Evolutionary conservation across 2,888 invertebrate species (phyloP).

Genomic region (Limnephilus lunatus): DNA sequence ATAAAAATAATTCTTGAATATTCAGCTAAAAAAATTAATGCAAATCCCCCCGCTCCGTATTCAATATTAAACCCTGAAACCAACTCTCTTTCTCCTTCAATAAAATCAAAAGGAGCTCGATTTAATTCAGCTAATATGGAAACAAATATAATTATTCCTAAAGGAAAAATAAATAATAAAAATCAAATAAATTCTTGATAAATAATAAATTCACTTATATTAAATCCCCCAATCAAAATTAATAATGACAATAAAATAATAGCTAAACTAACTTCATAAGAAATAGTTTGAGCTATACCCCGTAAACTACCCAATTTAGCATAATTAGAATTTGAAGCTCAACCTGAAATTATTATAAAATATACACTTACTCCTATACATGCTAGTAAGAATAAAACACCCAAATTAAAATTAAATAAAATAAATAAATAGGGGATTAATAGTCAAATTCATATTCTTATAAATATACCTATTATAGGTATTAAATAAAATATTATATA

Average conservation of each 20-base stretch:
- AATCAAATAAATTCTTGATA: constrained; percentile 78
- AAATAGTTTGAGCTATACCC: too few relatives aligned
- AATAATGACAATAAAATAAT: constrained; percentile 81
- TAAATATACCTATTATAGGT: too few relatives aligned
- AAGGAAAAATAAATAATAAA: constrained; percentile 77
- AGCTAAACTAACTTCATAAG: constrained; percentile 84
- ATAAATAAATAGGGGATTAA: too few relatives aligned
- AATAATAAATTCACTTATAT: constrained; percentile 74
- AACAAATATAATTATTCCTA: constrained; percentile 78
- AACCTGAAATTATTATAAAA: too few relatives aligned
- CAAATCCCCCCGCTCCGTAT: constrained; percentile 83
- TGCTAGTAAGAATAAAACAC: too few relatives aligned
- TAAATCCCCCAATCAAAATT: constrained; percentile 78
- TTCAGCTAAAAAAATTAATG: constrained; percentile 84
- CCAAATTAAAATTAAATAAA: too few relatives aligned
- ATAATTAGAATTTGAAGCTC: too few relatives aligned
- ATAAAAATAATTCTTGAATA: constrained; percentile 85
- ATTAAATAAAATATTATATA: too few relatives aligned
- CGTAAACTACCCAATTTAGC: too few relatives aligned
- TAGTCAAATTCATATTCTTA: too few relatives aligned
- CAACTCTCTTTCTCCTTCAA: constrained; percentile 87
- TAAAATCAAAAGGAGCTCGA: constrained; percentile 88
- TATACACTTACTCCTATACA: too few relatives aligned
- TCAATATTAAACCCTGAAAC: constrained; percentile 88
- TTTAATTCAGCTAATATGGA: constrained; percentile 84